These are phyloP conservation scores for Podilymbus podiceps DNA, from an alignment of 2,113 vertebrate genomes.

Conservation along the genomic window DNA sequence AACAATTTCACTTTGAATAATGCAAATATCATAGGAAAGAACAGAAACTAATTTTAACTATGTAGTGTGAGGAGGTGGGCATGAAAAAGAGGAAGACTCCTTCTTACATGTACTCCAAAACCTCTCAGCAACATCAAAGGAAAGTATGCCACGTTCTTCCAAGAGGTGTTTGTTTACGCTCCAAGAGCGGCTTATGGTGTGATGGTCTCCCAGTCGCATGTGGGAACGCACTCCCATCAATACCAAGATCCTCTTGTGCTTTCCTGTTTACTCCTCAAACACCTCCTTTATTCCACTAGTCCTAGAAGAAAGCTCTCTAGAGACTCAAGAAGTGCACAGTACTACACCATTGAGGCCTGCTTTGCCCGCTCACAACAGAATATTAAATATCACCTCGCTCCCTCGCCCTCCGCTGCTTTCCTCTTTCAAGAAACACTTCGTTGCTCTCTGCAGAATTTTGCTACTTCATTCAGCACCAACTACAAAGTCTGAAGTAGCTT, in stretches of 20 bases:
- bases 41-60: slow-evolving; percentile 24
- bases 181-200: not conserved
- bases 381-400: not conserved
- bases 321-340: slow-evolving; percentile 1
- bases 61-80: not conserved
- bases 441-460: not conserved
- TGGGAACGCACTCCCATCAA: not conserved
- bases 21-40: slow-evolving; percentile 4
- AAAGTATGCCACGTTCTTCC: not conserved
- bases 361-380: not conserved
- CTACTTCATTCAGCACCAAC: slow-evolving; percentile 23
- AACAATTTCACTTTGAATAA: not conserved
- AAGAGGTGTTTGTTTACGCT: slow-evolving; percentile 45
- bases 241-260: not conserved
- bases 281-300: not conserved
- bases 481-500: slow-evolving; percentile 57
- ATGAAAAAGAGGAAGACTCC: slow-evolving; percentile 23
- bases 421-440: not conserved
- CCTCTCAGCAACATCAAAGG: slow-evolving; percentile 53
- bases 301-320: not conserved
- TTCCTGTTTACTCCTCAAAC: slow-evolving; percentile 28
- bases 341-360: not conserved
- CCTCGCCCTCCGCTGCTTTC: not conserved
- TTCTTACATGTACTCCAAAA: slow-evolving; percentile 7
- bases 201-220: not conserved